Conservation (phyloP, 1,140 invertebrate genomes). For the Contarinia nasturtii region DNA sequence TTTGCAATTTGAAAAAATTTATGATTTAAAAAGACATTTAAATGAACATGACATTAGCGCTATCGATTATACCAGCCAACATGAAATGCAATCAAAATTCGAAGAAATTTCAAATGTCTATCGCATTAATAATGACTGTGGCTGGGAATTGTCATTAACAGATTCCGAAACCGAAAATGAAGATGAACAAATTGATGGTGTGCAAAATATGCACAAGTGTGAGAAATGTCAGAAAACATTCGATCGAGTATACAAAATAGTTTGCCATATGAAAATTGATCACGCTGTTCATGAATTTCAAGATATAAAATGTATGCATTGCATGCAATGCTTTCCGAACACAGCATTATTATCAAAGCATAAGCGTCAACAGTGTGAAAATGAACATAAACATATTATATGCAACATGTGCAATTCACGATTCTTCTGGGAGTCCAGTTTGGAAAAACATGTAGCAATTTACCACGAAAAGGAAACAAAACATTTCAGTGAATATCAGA, state of each 20-base stretch:
- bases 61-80: conserved; percentile 7
- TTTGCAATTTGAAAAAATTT: neutral
- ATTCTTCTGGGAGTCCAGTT: conserved; percentile 16
- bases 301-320: conserved; percentile 1
- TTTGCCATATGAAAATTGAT: conserved; percentile 2
- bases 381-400: conserved; percentile 8
- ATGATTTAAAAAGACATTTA: conserved; percentile 5
- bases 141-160: neutral
- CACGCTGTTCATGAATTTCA: conserved; percentile 1
- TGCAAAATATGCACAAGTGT: neutral
- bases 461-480: conserved; percentile 25
- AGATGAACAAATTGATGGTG: neutral
- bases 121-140: conserved; percentile 1
- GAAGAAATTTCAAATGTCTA: neutral
- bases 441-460: conserved; percentile 17
- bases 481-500: conserved; percentile 17
- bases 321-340: conserved; percentile 9
- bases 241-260: neutral
- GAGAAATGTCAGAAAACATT: neutral
- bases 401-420: conserved; percentile 22
- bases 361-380: conserved; percentile 8
- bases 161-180: conserved; percentile 3
- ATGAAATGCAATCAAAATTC: conserved; percentile 2
- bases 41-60: conserved; percentile 1
- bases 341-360: conserved; percentile 8